Percentiles rank a stretch among this genome's conserved stretches.
Evolutionary conservation across 2,888 invertebrate species (phyloP).

Genomic region (Pandemis heparana): DNA sequence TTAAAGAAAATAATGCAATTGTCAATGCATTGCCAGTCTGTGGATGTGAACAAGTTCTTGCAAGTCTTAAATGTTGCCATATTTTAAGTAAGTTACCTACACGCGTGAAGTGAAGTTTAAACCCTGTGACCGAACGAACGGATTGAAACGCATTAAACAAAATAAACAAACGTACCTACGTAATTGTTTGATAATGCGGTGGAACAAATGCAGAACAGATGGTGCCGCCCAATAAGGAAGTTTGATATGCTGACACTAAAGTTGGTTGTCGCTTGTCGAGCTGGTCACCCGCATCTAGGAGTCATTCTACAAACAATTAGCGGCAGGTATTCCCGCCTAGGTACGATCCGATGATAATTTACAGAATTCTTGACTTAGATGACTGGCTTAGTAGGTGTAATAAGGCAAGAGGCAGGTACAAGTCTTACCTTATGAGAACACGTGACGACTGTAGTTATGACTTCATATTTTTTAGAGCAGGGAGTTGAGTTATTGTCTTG

Average conservation of each 20-base stretch:
- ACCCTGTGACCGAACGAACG: neutral
- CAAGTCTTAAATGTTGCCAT: no score
- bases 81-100: no score
- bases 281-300: neutral
- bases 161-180: neutral
- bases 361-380: neutral
- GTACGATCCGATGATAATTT: neutral
- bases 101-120: neutral
- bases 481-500: no score
- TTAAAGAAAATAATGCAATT: no score
- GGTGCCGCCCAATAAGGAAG: neutral
- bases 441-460: neutral
- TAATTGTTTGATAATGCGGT: neutral
- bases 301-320: constrained; percentile 3
- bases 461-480: no score
- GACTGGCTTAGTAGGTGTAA: neutral
- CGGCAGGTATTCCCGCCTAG: neutral
- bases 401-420: neutral
- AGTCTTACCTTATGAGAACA: neutral
- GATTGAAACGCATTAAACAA: neutral
- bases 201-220: neutral
- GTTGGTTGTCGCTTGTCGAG: neutral
- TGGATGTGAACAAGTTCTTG: no score
- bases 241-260: neutral
- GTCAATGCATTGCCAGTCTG: no score